phyloP scores from a whole-genome alignment of 2,113 vertebrate species.

The Chloropsis cyanopogon region DNA sequence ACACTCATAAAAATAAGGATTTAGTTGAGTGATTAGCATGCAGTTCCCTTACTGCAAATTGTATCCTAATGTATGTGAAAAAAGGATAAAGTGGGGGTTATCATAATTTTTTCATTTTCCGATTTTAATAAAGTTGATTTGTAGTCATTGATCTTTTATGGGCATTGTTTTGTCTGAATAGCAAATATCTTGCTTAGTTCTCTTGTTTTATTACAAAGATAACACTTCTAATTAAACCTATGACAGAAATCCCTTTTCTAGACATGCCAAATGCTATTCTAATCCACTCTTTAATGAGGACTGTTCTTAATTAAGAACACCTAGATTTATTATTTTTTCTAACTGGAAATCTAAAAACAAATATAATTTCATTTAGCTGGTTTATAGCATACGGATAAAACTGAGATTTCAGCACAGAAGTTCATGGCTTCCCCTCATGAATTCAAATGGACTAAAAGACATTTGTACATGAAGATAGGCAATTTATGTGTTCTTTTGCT shows the following conservation, averaged over 20 bases:
- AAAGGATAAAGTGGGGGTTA: neutral
- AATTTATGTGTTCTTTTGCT: neutral
- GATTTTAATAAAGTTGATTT: neutral
- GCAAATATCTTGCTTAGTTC: neutral
- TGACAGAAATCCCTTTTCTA: neutral
- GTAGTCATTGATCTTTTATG: neutral
- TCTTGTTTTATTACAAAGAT: neutral
- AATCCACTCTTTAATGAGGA: neutral
- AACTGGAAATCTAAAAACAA: neutral
- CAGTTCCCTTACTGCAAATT: neutral
- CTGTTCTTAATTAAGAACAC: neutral
- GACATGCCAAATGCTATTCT: neutral
- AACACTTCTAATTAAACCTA: neutral
- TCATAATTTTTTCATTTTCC: neutral
- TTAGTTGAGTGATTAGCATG: neutral
- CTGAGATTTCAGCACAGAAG: neutral
- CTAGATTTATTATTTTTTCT: neutral
- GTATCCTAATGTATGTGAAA: neutral
- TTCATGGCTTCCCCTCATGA: rapidly evolving
- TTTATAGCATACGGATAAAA: neutral
- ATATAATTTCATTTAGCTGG: neutral
- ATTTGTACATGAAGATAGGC: rapidly evolving
- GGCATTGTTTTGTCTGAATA: neutral
- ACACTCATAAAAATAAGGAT: neutral
- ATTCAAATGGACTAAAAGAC: neutral